These are phyloP conservation scores for Drosophila ficusphila DNA, from an alignment of 1,140 invertebrate genomes.

Conservation along the genomic window DNA sequence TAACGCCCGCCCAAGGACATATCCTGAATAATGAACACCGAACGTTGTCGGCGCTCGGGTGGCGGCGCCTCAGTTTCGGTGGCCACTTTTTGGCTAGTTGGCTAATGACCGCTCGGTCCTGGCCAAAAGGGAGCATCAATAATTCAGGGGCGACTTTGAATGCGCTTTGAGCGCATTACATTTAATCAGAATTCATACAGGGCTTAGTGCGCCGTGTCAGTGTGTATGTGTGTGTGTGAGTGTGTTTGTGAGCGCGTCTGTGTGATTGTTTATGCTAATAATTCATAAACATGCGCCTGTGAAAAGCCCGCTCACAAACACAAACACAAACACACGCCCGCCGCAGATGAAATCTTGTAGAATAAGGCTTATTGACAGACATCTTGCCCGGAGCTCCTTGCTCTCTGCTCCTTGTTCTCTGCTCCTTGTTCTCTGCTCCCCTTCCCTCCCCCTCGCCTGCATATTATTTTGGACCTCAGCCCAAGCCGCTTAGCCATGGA, in stretches of 20 bases:
- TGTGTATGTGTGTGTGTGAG: neutral
- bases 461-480: neutral
- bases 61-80: constrained; percentile 4
- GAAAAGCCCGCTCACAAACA: constrained; percentile 52
- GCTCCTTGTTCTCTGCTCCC: neutral
- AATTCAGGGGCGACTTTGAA: constrained; percentile 42
- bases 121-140: constrained; percentile 31
- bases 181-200: constrained; percentile 51
- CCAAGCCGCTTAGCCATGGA: constrained; percentile 44
- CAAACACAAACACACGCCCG: constrained; percentile 9
- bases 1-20: constrained; percentile 44
- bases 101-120: constrained; percentile 42
- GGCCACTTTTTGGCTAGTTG: constrained; percentile 39
- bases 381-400: constrained; percentile 10
- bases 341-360: constrained; percentile 38
- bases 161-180: constrained; percentile 49
- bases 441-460: neutral
- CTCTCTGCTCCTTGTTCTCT: neutral
- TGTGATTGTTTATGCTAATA: constrained; percentile 55
- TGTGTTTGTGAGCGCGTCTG: neutral
- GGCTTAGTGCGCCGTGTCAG: neutral
- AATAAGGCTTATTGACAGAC: constrained; percentile 50
- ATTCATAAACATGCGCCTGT: constrained; percentile 70
- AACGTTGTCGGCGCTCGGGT: constrained; percentile 15
- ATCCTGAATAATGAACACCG: constrained; percentile 42